A percentile compares a stretch with the other conserved stretches of the same genome.
Conservation (phyloP, 2,888 invertebrate species). For the Pediacus dermestoides region DNA sequence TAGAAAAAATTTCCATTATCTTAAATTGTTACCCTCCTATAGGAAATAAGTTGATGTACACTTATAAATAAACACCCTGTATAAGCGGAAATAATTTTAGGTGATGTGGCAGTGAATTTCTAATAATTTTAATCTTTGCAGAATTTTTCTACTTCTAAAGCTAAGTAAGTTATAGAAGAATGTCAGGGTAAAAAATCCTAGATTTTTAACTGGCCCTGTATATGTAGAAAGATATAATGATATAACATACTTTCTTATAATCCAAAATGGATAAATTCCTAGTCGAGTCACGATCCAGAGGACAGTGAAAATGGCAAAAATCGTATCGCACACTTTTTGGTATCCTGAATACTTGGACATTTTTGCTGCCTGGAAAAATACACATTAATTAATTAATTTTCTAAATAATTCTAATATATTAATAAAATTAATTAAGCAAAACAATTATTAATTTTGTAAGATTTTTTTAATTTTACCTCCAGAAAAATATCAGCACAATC, state of each 20-base stretch:
- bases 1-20: too few relatives aligned
- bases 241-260: constrained; percentile 68
- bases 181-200: too few relatives aligned
- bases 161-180: too few relatives aligned
- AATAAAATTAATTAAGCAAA: neutral
- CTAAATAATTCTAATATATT: neutral
- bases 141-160: too few relatives aligned
- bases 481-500: constrained; percentile 89
- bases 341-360: constrained; percentile 89
- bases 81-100: too few relatives aligned
- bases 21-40: too few relatives aligned
- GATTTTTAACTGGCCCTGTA: neutral
- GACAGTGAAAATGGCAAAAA: constrained; percentile 86
- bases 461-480: too few relatives aligned
- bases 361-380: constrained; percentile 75
- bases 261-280: constrained; percentile 85
- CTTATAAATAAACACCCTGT: too few relatives aligned
- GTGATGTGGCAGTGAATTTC: too few relatives aligned
- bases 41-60: too few relatives aligned
- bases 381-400: too few relatives aligned
- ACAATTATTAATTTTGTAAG: constrained; percentile 3
- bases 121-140: too few relatives aligned
- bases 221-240: constrained; percentile 8
- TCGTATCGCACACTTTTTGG: constrained; percentile 79
- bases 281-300: constrained; percentile 90